Evolutionary conservation across 2,888 invertebrate genomes (phyloP).

Genomic region (Octonoba sinensis): DNA sequence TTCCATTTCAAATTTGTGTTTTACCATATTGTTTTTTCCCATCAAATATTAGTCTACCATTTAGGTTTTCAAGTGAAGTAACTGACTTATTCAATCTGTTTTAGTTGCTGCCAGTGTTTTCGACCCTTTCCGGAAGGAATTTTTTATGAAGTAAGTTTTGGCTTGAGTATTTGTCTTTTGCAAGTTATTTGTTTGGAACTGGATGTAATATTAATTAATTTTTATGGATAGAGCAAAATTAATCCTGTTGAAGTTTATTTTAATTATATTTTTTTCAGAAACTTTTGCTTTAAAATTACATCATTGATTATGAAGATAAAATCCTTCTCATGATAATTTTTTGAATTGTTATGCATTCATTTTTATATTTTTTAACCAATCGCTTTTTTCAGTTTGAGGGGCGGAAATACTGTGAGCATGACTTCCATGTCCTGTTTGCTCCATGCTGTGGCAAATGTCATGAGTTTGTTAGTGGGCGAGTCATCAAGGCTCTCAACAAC

Average conservation of each 20-base stretch:
- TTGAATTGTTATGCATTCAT: background rate
- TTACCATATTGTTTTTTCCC: too few relatives aligned
- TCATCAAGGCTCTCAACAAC: conserved; percentile 99
- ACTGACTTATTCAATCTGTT: background rate
- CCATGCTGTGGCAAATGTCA: conserved; percentile 87
- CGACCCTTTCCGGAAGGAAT: conserved; percentile 96
- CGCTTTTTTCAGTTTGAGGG: conserved; percentile 83
- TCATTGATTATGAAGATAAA: background rate
- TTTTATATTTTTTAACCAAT: background rate
- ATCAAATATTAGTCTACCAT: too few relatives aligned
- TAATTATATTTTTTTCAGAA: background rate
- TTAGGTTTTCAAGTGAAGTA: too few relatives aligned
- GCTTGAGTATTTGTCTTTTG: background rate
- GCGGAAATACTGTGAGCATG: conserved; percentile 98
- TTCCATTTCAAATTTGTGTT: too few relatives aligned
- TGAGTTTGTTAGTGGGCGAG: conserved; percentile 96
- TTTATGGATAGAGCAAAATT: too few relatives aligned
- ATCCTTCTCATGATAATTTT: background rate
- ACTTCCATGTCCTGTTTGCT: conserved; percentile 96
- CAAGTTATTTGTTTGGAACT: background rate
- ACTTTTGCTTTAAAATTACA: background rate
- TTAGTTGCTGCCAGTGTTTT: conserved; percentile 97
- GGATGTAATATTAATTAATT: background rate
- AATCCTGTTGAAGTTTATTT: too few relatives aligned
- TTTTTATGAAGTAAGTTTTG: conserved; percentile 84